phyloP scores from a whole-genome alignment of 2,888 invertebrate species.

The Phortica magna region DNA sequence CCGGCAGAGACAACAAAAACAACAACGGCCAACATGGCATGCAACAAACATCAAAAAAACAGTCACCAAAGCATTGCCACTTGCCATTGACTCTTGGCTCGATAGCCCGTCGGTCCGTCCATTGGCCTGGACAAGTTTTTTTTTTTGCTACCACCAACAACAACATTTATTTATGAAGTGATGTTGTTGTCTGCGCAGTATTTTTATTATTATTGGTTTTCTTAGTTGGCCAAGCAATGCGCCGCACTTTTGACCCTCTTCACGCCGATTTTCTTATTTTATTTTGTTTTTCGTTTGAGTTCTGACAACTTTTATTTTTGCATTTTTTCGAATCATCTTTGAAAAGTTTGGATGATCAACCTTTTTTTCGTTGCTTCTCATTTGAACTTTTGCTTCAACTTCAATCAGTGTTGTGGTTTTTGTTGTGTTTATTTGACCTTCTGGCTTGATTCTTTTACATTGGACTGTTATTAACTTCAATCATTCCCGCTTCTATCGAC shows the following conservation, averaged over 20 bases:
- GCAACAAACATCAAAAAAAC: neutral
- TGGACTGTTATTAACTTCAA: constrained; percentile 9
- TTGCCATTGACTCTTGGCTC: neutral
- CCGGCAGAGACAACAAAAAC: constrained; percentile 25
- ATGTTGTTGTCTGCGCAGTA: neutral
- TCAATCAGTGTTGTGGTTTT: constrained; percentile 46
- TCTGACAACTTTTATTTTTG: constrained; percentile 39
- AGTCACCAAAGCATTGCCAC: constrained; percentile 33
- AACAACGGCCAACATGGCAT: constrained; percentile 15
- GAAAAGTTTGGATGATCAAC: constrained; percentile 57
- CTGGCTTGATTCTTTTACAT: neutral
- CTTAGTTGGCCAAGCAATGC: constrained; percentile 37
- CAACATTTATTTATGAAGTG: neutral
- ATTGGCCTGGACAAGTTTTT: neutral
- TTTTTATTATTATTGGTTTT: neutral
- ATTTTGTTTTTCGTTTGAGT: constrained; percentile 35
- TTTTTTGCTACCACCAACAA: neutral
- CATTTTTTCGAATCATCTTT: constrained; percentile 51
- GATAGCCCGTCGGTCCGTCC: neutral
- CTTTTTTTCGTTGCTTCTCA: constrained; percentile 49
- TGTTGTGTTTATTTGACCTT: constrained; percentile 18
- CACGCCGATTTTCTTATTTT: constrained; percentile 42
- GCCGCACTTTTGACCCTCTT: constrained; percentile 58
- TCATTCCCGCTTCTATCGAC: constrained; percentile 3
- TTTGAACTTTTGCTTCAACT: constrained; percentile 42